Evolutionary conservation across 2,113 vertebrate species (phyloP).

Genomic region (Pheucticus melanocephalus): DNA sequence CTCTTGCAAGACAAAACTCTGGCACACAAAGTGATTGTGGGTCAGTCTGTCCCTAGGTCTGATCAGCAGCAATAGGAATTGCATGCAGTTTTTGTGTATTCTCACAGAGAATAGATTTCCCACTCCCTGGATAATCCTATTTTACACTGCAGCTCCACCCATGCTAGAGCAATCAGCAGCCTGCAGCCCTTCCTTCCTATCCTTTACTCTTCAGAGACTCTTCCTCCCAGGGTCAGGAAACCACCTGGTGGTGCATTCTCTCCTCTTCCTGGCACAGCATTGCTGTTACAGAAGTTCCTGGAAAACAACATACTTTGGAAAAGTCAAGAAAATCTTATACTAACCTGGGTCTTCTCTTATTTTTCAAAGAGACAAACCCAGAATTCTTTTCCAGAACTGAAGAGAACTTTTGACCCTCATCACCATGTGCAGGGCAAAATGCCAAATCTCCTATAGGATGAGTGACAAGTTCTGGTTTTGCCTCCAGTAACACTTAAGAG

Average conservation of each 20-base stretch:
- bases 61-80: not conserved
- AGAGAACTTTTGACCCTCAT: not conserved
- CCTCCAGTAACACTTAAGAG: not conserved
- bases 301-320: not conserved
- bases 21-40: not conserved
- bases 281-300: not conserved
- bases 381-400: not conserved
- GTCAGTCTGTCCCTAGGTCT: not conserved
- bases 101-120: not conserved
- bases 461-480: not conserved
- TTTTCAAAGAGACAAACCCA: not conserved
- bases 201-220: not conserved
- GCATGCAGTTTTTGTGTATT: not conserved
- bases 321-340: not conserved
- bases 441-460: not conserved
- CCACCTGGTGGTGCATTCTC: not conserved
- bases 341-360: not conserved
- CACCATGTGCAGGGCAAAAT: not conserved
- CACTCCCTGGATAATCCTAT: not conserved
- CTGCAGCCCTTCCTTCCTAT: slow-evolving; percentile 14
- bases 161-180: not conserved
- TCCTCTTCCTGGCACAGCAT: not conserved
- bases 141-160: not conserved
- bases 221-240: not conserved
- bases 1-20: not conserved